phyloP scores from a whole-genome alignment of 2,888 invertebrate species.

The Nephrotoma guestfalica region DNA sequence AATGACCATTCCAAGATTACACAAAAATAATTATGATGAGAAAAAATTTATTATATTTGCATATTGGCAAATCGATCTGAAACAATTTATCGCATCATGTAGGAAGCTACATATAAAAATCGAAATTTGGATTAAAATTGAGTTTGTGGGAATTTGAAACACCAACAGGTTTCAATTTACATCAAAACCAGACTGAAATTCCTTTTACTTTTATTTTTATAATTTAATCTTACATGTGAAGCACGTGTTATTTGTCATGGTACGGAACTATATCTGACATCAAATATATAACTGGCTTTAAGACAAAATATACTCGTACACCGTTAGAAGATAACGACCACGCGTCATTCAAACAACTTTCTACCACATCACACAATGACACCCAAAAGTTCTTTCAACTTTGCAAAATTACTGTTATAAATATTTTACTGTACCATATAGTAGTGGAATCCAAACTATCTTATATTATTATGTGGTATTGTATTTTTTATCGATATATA shows the following conservation, averaged over 20 bases:
- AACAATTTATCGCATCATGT: too few species aligned
- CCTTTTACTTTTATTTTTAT: not conserved
- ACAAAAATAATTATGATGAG: too few species aligned
- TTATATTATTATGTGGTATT: not conserved
- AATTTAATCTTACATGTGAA: not conserved
- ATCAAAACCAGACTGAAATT: not conserved
- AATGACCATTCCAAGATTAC: too few species aligned
- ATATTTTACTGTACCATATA: not conserved
- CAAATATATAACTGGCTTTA: too few species aligned
- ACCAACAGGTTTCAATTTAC: not conserved
- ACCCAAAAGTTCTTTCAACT: not conserved
- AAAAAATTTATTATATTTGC: too few species aligned
- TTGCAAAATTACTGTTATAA: not conserved
- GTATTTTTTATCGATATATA: not conserved
- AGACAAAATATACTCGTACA: not conserved
- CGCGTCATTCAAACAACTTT: not conserved
- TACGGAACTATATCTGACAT: not conserved
- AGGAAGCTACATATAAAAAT: not conserved
- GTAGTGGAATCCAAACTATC: not conserved
- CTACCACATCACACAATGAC: not conserved
- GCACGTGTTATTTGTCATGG: not conserved
- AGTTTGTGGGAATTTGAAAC: not conserved
- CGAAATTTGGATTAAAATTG: too few species aligned
- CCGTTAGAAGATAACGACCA: not conserved
- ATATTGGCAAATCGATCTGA: too few species aligned